Base-by-base conservation (phyloP, 2,113 vertebrate genomes). In the Heteronetta atricapilla region DNA sequence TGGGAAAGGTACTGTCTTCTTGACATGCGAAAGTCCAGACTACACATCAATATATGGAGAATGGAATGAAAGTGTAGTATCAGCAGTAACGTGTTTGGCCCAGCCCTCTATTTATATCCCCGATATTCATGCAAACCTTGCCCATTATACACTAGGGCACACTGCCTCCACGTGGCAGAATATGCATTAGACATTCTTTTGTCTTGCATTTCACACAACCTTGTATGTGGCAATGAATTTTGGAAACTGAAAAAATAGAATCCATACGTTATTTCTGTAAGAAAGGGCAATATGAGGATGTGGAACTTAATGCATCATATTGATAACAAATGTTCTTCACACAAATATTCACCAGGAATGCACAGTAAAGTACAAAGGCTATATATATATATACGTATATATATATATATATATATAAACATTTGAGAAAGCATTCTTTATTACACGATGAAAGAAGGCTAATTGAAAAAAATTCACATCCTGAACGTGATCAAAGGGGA, bases 111-210 rank as follows among this genome's bases (percentile, higher is more conserved):
- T 20, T 26, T 77, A 34, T 46, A 93, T 36, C 29, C 76, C 84
- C 26, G 60, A 29, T 22, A 75, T 34, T 23, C 83, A 67, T 10
- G 85, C 90, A 94, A 70, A 42, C 77, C 42, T 82, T 44, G 15
- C 31, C 62, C 86, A 4, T 58, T 53, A 82, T 56, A 46, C 42
- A 34, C 77, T 92, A 81, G 90, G 72, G 58, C 62, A 95, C 31
- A 53, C 90, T 96, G 96, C 95, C 95, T 94, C 94, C 95, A 1
- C 23, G 94, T 95, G 96, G 96, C 85, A 95, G 60, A 28, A 64
- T 3, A 74, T 12, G 60, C 84, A 53, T 46, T 67, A 80, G 56
- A 90, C 55, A 78, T 73, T 78, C 68, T 40, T 50, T 80, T 56
- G 31, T 23, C 86, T 55, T 73, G 56, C 36, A 22, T 53, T 88